These are phyloP conservation scores for Phylloscopus trochilus DNA, from an alignment of 2,113 vertebrate species.

Conservation along the genomic window DNA sequence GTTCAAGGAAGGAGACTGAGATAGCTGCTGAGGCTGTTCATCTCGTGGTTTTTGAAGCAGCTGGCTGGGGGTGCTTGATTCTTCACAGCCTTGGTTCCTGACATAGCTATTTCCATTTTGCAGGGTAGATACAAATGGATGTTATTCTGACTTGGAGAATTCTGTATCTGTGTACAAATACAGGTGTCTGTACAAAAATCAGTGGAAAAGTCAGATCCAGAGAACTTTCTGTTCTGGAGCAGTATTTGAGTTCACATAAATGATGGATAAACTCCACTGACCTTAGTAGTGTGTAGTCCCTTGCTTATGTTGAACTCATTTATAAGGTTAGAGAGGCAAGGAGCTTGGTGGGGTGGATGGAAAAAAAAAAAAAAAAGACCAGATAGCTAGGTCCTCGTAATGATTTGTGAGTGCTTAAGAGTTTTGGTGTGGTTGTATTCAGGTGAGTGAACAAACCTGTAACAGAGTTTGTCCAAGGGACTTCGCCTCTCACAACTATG, in stretches of 20 bases:
- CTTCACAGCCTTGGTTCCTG: not conserved
- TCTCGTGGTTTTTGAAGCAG: not conserved
- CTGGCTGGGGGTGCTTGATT: not conserved
- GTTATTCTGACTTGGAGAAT: not conserved
- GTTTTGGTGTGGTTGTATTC: not conserved
- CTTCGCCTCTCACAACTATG: not conserved
- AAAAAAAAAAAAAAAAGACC: too few relatives aligned
- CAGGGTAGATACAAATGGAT: not conserved
- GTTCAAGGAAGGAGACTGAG: not conserved
- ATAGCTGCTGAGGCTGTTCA: not conserved
- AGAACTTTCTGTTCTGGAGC: not conserved
- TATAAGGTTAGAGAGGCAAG: not conserved
- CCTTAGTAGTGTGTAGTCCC: not conserved
- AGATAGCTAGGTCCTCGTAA: rapidly evolving
- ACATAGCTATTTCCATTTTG: not conserved
- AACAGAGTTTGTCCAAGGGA: not conserved
- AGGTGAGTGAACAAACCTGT: not conserved
- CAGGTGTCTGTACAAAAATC: not conserved
- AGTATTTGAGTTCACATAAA: not conserved
- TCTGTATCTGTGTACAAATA: not conserved
- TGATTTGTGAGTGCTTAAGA: not conserved
- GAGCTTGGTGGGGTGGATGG: not conserved
- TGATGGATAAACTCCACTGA: not conserved
- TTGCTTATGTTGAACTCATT: not conserved
- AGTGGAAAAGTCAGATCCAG: not conserved